Evolutionary conservation across 2,888 invertebrate species (phyloP).

Genomic region (Drosophila birchii): DNA sequence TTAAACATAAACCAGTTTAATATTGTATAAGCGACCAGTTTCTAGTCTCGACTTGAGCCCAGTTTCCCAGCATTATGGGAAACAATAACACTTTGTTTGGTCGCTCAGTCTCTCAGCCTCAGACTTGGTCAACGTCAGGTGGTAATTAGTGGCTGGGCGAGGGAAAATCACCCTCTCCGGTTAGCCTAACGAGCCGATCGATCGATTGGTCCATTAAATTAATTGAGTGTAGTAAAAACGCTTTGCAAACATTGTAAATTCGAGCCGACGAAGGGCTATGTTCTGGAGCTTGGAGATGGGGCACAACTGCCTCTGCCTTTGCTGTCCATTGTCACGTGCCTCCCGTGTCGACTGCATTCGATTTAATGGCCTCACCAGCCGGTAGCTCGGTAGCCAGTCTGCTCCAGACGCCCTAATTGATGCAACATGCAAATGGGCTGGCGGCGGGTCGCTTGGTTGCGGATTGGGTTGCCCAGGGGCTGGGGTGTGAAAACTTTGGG

Average conservation of each 20-base stretch:
- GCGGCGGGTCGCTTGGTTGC: neutral
- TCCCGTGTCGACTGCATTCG: constrained; percentile 58
- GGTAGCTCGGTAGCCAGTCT: constrained; percentile 31
- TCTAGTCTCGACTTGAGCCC: constrained; percentile 1
- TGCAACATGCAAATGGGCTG: constrained; percentile 68
- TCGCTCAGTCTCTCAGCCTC: constrained; percentile 2
- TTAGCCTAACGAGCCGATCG: constrained; percentile 54
- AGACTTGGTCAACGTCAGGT: constrained; percentile 7
- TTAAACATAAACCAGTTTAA: constrained; percentile 21
- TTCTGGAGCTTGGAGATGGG: neutral
- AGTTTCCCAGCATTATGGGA: constrained; percentile 6
- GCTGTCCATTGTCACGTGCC: constrained; percentile 59
- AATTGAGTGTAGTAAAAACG: constrained; percentile 72
- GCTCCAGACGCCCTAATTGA: constrained; percentile 72
- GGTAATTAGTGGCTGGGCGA: constrained; percentile 50
- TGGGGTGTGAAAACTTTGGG: constrained; percentile 30
- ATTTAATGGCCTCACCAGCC: constrained; percentile 57
- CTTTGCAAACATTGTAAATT: constrained; percentile 53
- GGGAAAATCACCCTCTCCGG: constrained; percentile 43
- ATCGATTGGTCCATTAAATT: constrained; percentile 77
- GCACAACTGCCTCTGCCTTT: constrained; percentile 2
- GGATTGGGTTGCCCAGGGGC: neutral
- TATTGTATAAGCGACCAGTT: constrained; percentile 19
- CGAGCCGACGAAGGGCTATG: constrained; percentile 20
- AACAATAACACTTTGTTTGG: constrained; percentile 7